Evolutionary conservation across 2,888 invertebrate species (phyloP), one percentile per base, ranked within the genome.

Genomic region (Willowsia nigromaculata): DNA sequence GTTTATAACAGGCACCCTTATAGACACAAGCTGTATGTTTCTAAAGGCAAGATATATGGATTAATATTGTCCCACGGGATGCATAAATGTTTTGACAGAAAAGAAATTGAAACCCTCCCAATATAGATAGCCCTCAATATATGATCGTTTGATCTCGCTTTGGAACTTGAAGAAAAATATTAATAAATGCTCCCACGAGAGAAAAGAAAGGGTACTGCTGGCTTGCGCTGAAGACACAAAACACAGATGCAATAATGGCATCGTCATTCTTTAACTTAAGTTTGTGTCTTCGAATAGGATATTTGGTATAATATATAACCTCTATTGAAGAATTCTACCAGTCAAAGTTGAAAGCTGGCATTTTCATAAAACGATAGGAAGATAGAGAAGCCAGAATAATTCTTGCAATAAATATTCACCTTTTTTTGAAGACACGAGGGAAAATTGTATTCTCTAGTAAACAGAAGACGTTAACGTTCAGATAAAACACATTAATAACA

Each of bases 61-160:
- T 47, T 30, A 47, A 82, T 65, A 37, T 62, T 13, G n/a, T 76
- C 85, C 59, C 85, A 43, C 15, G 43, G 43, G 85, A 76, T 27
- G 59, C 25, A 76, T 85, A 85, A 84, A 85, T 53, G 74, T 59
- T 76, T 76, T 76, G 85, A 76, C 74, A 59, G 37, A 40, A 18
- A 15, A 78, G 43, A 85, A 85, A 85, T 85, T 85, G 85, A 85
- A 85, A 85, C 50, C 15, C 37, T 78, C 33, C 50, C 30, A n/a
- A 18, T 53, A 78, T 50, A 33, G 33, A 78, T 56, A 53, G 78
- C n/a, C 27, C 40, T 40, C 68, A 37, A 68, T 68, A 43, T 59
- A 74, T 85, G 78, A 65, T 78, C 76, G 76, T 85, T 74, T 85
- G 85, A 85, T 85, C 85, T 85, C 37, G 40, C 53, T 30, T 56